Percentiles rank a stretch among this genome's conserved stretches.
Conservation (phyloP, 2,888 invertebrate genomes). For the Acanthosoma haemorrhoidale region DNA sequence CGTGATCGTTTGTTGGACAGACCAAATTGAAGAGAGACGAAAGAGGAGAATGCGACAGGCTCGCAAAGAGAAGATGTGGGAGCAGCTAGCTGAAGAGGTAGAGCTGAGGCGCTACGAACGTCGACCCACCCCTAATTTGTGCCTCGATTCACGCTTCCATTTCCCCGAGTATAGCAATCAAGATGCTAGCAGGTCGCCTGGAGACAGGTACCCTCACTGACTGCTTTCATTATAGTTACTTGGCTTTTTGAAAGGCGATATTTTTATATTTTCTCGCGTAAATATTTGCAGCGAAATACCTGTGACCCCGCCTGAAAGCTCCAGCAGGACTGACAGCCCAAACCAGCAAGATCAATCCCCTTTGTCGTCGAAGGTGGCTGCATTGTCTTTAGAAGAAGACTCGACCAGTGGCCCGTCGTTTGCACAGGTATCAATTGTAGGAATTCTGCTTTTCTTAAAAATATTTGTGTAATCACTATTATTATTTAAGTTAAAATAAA, state of each 20-base stretch:
- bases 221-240: background rate
- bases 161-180: slow-evolving; percentile 50
- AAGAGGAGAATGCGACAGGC: slow-evolving; percentile 63
- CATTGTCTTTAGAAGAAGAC: slow-evolving; percentile 41
- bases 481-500: too few relatives aligned
- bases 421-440: slow-evolving; percentile 56
- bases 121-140: slow-evolving; percentile 55
- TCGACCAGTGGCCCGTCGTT: slow-evolving; percentile 51
- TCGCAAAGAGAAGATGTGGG: slow-evolving; percentile 72
- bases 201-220: background rate
- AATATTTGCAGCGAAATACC: background rate
- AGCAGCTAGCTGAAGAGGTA: slow-evolving; percentile 67
- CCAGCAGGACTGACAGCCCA: slow-evolving; percentile 6
- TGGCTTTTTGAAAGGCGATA: background rate
- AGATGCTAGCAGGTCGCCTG: background rate
- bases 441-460: too few relatives aligned
- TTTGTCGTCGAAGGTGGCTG: slow-evolving; percentile 31
- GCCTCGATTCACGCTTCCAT: slow-evolving; percentile 60
- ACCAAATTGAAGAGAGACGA: slow-evolving; percentile 66
- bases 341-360: background rate
- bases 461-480: too few relatives aligned
- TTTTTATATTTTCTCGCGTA: background rate
- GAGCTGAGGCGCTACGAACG: slow-evolving; percentile 68
- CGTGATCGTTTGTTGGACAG: slow-evolving; percentile 47
- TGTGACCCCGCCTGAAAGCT: background rate